Conservation (phyloP, 2,113 vertebrate genomes). For the Halichoeres trimaculatus region DNA sequence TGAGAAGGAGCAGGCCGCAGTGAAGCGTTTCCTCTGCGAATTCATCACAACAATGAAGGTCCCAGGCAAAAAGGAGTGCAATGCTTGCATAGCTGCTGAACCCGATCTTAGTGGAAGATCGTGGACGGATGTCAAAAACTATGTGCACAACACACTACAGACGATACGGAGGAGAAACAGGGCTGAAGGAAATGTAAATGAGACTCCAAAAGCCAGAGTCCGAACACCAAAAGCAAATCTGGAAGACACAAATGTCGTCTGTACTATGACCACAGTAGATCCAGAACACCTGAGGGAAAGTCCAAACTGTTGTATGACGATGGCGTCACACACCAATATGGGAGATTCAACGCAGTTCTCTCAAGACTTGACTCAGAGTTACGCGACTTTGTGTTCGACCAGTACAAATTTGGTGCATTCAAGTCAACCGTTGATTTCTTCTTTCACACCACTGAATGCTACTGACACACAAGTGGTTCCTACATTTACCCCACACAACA, state of each 20-base stretch:
- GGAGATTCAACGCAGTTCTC: conserved; percentile 44
- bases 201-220: conserved; percentile 33
- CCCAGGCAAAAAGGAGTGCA: conserved; percentile 79
- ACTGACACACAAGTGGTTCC: conserved; percentile 77
- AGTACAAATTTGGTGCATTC: conserved; percentile 51
- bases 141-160: conserved; percentile 79
- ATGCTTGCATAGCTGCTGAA: conserved; percentile 77
- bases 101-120: conserved; percentile 73
- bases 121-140: conserved; percentile 81
- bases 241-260: conserved; percentile 37
- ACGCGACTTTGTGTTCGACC: conserved; percentile 58
- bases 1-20: conserved; percentile 75
- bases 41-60: conserved; percentile 74
- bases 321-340: conserved; percentile 29
- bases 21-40: conserved; percentile 69
- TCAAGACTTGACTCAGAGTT: conserved; percentile 61
- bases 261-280: conserved; percentile 53
- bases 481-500: conserved; percentile 71
- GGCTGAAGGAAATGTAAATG: conserved; percentile 23
- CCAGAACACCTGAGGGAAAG: conserved; percentile 59
- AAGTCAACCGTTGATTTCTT: conserved; percentile 60
- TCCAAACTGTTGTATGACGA: conserved; percentile 56
- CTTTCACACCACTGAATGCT: conserved; percentile 70
- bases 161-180: conserved; percentile 69
- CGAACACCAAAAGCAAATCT: conserved; percentile 33